Evolutionary conservation across 1,140 invertebrate species (phyloP).

Genomic region (Helicoverpa zea): DNA sequence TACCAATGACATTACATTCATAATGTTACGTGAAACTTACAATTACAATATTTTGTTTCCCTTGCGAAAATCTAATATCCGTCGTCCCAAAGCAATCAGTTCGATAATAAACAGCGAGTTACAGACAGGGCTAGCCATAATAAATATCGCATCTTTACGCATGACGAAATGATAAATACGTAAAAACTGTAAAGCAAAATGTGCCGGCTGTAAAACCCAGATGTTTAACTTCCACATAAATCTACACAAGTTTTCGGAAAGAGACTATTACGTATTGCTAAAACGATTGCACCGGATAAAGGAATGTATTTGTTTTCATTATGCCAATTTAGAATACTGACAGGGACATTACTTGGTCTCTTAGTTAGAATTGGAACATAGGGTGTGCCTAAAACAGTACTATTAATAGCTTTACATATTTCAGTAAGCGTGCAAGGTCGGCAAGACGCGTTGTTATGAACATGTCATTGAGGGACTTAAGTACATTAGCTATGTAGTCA

Average conservation of each 20-base stretch:
- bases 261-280: constrained; percentile 37
- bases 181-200: constrained; percentile 19
- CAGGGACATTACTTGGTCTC: constrained; percentile 24
- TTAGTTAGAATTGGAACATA: constrained; percentile 20
- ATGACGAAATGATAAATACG: constrained; percentile 35
- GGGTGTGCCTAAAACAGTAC: constrained; percentile 29
- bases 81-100: constrained; percentile 8
- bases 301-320: constrained; percentile 30
- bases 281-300: constrained; percentile 22
- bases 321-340: constrained; percentile 32
- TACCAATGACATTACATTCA: constrained; percentile 10
- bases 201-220: constrained; percentile 32
- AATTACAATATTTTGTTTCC: background rate
- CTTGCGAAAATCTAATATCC: background rate
- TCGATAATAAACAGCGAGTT: constrained; percentile 6
- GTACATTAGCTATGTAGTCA: constrained; percentile 23
- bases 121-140: constrained; percentile 13
- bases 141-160: constrained; percentile 25
- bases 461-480: constrained; percentile 34
- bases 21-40: constrained; percentile 1
- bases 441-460: constrained; percentile 34
- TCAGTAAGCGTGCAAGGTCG: constrained; percentile 45
- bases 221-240: constrained; percentile 46
- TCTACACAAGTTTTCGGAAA: constrained; percentile 39
- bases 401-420: constrained; percentile 46